Percentiles rank a stretch among this genome's conserved stretches.
These are phyloP conservation scores for Brachypteracias leptosomus DNA, from an alignment of 2,113 vertebrate species.

Conservation along the genomic window DNA sequence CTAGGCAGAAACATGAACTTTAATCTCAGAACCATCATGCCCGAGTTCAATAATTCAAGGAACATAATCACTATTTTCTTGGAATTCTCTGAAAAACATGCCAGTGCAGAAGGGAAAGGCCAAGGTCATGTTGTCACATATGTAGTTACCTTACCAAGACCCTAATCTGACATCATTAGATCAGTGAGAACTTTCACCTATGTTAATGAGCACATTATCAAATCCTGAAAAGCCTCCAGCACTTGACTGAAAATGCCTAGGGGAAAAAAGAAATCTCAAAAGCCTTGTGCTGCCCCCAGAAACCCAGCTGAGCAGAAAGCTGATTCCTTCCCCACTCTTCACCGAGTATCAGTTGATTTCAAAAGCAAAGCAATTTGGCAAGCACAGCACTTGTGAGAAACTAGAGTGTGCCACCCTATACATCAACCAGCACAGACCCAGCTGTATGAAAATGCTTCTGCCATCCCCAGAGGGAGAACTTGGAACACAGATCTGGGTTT, in stretches of 20 bases:
- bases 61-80: background rate
- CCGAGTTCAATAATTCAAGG: background rate
- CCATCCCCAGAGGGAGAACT: background rate
- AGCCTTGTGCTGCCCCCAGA: background rate
- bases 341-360: background rate
- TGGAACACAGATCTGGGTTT: background rate
- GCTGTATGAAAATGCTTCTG: background rate
- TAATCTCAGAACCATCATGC: background rate
- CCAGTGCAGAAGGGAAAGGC: background rate
- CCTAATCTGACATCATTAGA: background rate
- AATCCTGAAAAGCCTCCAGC: background rate
- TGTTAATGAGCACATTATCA: background rate
- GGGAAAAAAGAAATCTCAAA: background rate
- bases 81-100: background rate
- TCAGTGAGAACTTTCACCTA: background rate
- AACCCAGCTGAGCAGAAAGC: background rate
- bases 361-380: background rate
- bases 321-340: background rate
- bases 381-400: background rate
- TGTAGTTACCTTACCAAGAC: background rate
- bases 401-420: background rate
- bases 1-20: constrained; percentile 51
- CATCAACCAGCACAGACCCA: background rate
- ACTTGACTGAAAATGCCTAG: background rate
- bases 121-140: background rate